Evolutionary conservation across 2,797 vertebrate species (phyloP).

Genomic region (Denticeps clupeoides): DNA sequence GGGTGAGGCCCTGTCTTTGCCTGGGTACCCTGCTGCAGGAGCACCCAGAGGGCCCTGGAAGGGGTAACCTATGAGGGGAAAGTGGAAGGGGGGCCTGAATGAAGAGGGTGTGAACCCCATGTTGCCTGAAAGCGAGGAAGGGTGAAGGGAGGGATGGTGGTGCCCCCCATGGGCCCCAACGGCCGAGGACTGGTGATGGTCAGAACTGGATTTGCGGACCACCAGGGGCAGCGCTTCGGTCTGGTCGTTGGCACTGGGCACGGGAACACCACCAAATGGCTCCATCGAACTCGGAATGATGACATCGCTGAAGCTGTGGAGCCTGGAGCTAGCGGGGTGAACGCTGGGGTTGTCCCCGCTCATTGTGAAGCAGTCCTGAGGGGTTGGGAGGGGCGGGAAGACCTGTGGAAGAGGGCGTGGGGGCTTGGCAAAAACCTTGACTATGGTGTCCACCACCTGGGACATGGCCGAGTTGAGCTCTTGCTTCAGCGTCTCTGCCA

Average conservation of each 20-base stretch:
- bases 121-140: constrained; percentile 85
- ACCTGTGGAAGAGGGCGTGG: constrained; percentile 90
- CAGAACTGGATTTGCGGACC: constrained; percentile 85
- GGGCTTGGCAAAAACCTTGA: constrained; percentile 94
- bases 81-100: constrained; percentile 88
- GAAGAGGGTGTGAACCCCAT: constrained; percentile 86
- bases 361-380: constrained; percentile 77
- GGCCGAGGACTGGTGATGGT: constrained; percentile 70
- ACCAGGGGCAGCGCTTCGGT: constrained; percentile 91
- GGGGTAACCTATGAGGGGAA: constrained; percentile 92
- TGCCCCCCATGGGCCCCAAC: constrained; percentile 75
- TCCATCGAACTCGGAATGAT: constrained; percentile 94
- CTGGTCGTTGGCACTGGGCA: constrained; percentile 82
- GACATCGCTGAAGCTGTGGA: constrained; percentile 93
- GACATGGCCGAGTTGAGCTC: constrained; percentile 97
- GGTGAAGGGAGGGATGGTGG: constrained; percentile 84
- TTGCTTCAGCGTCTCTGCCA: constrained; percentile 93
- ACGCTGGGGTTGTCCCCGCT: constrained; percentile 92
- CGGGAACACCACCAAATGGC: constrained; percentile 77
- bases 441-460: constrained; percentile 95
- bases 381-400: constrained; percentile 85
- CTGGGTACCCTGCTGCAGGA: constrained; percentile 75
- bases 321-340: constrained; percentile 87
- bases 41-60: constrained; percentile 85
- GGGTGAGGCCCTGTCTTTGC: constrained; percentile 84